phyloP scores from a whole-genome alignment of 53 echinoderm and acorn worm genomes.

The Temnopleurus reevesii region DNA sequence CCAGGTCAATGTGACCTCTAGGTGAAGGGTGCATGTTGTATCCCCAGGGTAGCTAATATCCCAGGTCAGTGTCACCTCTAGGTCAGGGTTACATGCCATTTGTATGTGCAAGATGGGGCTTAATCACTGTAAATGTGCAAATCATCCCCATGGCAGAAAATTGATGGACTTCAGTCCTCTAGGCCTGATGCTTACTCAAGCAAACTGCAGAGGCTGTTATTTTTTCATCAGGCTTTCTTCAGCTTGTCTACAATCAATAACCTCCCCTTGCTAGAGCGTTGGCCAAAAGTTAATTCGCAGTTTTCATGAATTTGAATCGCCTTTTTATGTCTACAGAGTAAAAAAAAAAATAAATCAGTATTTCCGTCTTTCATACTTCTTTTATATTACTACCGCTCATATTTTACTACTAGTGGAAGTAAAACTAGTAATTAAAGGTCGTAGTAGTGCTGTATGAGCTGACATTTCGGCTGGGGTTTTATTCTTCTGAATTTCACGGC shows the following conservation, averaged over 20 bases:
- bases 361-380: no score
- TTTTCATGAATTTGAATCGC: not conserved
- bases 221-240: conserved; percentile 17
- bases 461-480: no score
- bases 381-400: no score
- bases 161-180: not conserved
- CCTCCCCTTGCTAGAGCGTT: conserved; percentile 20
- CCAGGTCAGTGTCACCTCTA: conserved; percentile 3
- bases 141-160: conserved; percentile 3
- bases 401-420: no score
- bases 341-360: no score
- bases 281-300: not conserved
- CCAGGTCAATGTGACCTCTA: no score
- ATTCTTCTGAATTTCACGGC: no score
- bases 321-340: no score
- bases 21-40: not conserved
- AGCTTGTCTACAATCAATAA: conserved; percentile 33
- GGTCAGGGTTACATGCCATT: not conserved
- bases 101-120: not conserved
- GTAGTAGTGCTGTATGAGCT: no score
- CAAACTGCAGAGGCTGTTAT: not conserved
- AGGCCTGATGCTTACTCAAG: not conserved
- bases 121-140: conserved; percentile 20
- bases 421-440: no score
- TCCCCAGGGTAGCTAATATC: not conserved